A percentile compares a stretch with the other conserved stretches of the same genome.
Evolutionary conservation across 2,113 vertebrate species (phyloP).

Genomic region (Falcunculus frontatus): DNA sequence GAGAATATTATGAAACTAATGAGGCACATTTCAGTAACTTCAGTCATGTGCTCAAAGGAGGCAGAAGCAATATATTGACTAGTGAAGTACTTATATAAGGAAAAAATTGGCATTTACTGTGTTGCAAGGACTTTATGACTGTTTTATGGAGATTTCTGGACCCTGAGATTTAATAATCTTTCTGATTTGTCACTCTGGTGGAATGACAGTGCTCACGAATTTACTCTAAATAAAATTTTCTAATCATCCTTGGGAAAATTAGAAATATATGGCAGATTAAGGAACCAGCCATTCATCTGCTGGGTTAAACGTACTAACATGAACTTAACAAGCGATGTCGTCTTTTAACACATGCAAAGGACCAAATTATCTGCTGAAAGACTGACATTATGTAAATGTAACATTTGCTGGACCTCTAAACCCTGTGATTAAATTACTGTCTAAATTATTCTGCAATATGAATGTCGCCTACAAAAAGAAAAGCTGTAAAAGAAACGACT

Average conservation of each 20-base stretch:
- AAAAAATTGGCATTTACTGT: background rate
- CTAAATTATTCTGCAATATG: conserved; percentile 61
- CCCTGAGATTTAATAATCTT: background rate
- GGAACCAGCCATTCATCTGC: conserved; percentile 37
- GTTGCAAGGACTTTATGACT: background rate
- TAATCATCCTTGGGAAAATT: conserved; percentile 42
- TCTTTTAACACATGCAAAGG: conserved; percentile 63
- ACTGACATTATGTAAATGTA: conserved; percentile 70
- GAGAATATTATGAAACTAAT: background rate
- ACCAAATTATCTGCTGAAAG: conserved; percentile 64
- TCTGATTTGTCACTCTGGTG: background rate
- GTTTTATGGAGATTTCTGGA: background rate
- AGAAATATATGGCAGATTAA: conserved; percentile 46
- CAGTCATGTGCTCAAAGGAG: background rate
- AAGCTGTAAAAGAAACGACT: conserved; percentile 31
- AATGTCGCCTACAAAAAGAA: conserved; percentile 28
- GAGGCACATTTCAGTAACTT: background rate
- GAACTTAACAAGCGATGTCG: conserved; percentile 50
- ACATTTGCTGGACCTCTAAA: conserved; percentile 70
- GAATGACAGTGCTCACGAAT: background rate
- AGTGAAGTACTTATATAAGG: background rate
- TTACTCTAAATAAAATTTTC: conserved; percentile 38
- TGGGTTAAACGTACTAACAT: conserved; percentile 37
- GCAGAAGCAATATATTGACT: background rate
- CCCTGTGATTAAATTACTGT: conserved; percentile 67